phyloP scores from a whole-genome alignment of 2,888 invertebrate species.

The Eupithecia vulgata region DNA sequence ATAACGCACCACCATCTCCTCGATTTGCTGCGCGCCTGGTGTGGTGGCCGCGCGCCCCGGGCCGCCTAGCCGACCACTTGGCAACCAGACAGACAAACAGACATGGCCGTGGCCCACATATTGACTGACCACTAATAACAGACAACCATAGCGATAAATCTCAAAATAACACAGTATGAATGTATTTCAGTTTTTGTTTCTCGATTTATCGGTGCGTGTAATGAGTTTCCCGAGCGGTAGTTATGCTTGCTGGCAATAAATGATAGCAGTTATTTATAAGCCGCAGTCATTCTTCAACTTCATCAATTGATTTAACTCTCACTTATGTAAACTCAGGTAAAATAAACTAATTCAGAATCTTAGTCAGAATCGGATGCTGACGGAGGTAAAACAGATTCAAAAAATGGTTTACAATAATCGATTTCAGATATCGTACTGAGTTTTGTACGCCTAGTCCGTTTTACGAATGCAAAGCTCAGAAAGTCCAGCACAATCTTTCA shows the following conservation, averaged over 20 bases:
- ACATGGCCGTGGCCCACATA: constrained; percentile 58
- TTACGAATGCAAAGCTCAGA: background rate
- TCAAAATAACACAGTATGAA: constrained; percentile 4
- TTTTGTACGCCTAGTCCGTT: background rate
- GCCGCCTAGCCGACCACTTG: constrained; percentile 76
- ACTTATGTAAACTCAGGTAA: background rate
- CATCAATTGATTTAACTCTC: background rate
- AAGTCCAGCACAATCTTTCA: background rate
- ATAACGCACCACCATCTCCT: constrained; percentile 47
- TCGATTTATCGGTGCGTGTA: constrained; percentile 3
- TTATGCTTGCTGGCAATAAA: background rate
- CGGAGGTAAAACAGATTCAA: background rate
- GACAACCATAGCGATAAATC: constrained; percentile 25
- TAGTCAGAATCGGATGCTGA: background rate
- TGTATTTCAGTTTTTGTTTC: constrained; percentile 19
- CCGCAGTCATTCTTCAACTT: background rate
- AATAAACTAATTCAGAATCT: background rate
- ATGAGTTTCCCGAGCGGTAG: background rate
- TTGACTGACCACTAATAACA: constrained; percentile 50
- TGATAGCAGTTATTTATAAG: background rate
- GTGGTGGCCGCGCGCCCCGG: constrained; percentile 65
- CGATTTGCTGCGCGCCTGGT: constrained; percentile 71
- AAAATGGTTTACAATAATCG: background rate
- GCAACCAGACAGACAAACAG: constrained; percentile 70
- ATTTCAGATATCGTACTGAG: background rate